Evolutionary conservation across 2,888 invertebrate species (phyloP).

Genomic region (Platycnemis pennipes): DNA sequence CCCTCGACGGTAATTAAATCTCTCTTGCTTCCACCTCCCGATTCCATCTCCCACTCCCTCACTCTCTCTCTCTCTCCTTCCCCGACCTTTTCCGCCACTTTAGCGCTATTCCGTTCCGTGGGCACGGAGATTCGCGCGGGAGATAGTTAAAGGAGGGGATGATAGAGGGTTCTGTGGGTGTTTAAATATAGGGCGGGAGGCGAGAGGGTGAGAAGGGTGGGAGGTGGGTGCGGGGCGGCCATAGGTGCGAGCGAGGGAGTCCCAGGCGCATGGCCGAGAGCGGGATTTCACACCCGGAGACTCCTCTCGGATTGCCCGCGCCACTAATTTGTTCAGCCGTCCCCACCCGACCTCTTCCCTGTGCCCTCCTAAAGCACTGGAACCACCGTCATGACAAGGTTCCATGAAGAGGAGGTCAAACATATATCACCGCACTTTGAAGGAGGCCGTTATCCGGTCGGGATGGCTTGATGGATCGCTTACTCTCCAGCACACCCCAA

Average conservation of each 20-base stretch:
- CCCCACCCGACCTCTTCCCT: too few species aligned
- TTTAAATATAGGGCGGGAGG: constrained; percentile 1
- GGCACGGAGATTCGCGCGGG: not conserved
- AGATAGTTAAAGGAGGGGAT: not conserved
- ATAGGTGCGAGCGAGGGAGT: not conserved
- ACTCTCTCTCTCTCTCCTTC: not conserved
- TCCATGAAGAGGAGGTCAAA: too few species aligned
- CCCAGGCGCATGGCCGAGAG: not conserved
- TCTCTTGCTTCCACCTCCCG: not conserved
- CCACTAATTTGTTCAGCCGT: too few species aligned
- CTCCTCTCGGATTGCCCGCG: too few species aligned
- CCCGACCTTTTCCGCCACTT: not conserved
- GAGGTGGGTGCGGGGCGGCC: not conserved
- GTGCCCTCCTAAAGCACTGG: too few species aligned
- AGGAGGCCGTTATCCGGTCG: too few species aligned
- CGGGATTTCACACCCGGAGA: not conserved
- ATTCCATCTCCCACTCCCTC: not conserved
- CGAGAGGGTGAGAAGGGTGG: not conserved
- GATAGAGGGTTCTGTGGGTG: not conserved
- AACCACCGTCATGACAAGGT: too few species aligned
- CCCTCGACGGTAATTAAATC: not conserved
- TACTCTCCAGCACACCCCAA: too few species aligned
- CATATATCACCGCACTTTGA: too few species aligned
- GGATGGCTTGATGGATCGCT: too few species aligned
- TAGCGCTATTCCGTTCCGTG: not conserved